Evolutionary conservation across 1,140 invertebrate genomes (phyloP).

Genomic region (Meloidogyne exigua): DNA sequence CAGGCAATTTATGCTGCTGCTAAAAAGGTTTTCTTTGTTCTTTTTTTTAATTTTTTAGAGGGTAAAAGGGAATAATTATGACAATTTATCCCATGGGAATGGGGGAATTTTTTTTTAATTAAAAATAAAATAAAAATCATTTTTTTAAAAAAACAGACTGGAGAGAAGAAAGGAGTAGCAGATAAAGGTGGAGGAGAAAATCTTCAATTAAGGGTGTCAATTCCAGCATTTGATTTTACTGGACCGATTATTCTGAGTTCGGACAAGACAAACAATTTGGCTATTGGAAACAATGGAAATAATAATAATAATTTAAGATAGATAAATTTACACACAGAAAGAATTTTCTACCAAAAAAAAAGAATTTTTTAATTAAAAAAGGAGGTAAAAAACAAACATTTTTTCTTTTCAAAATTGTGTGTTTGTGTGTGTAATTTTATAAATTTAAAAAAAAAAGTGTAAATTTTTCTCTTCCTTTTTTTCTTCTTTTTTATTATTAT

Average conservation of each 20-base stretch:
- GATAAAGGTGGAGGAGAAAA: neutral
- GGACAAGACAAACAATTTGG: constrained; percentile 26
- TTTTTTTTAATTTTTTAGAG: neutral
- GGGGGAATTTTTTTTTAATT: no score
- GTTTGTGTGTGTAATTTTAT: neutral
- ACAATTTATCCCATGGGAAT: neutral
- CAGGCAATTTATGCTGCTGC: constrained; percentile 18
- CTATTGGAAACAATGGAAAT: neutral
- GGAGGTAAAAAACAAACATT: neutral
- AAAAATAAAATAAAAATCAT: no score
- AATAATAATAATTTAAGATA: constrained; percentile 9
- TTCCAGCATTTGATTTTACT: constrained; percentile 23
- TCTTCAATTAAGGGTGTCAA: constrained; percentile 11
- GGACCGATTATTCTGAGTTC: neutral
- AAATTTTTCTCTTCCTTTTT: neutral
- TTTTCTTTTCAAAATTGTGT: neutral
- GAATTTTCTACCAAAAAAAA: neutral
- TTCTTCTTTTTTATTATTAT: neutral
- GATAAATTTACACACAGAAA: neutral
- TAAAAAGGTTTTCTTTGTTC: constrained; percentile 10
- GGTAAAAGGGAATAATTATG: no score
- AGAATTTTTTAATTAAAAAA: neutral
- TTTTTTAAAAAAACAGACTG: neutral
- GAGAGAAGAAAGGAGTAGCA: neutral
- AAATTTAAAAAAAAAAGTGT: neutral